A percentile compares a stretch with the other conserved stretches of the same genome.
Evolutionary conservation across 2,797 vertebrate species (phyloP).

Genomic region (Notolabrus celidotus): DNA sequence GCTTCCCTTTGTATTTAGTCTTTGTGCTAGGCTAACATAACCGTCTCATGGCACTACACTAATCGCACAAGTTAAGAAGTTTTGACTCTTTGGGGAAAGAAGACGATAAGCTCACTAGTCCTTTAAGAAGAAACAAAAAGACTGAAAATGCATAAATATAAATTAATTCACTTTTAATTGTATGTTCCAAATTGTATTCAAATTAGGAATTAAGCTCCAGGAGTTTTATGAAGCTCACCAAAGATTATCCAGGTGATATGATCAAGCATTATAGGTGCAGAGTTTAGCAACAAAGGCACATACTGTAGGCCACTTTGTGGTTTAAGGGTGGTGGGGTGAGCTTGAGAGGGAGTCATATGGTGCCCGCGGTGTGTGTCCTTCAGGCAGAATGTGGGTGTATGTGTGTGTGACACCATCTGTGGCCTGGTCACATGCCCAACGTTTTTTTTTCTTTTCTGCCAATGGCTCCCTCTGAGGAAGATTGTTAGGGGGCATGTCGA

Average conservation of each 20-base stretch:
- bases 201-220: neutral
- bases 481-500: slow-evolving; percentile 66
- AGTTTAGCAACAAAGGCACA: slow-evolving; percentile 18
- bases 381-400: slow-evolving; percentile 51
- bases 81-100: too few relatives aligned
- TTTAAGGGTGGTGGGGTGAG: slow-evolving; percentile 38
- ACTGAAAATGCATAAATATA: too few relatives aligned
- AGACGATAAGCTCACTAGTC: too few relatives aligned
- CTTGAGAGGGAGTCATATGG: slow-evolving; percentile 67
- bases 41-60: too few relatives aligned
- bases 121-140: too few relatives aligned
- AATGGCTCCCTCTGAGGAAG: slow-evolving; percentile 67
- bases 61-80: too few relatives aligned
- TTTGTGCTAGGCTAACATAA: too few relatives aligned
- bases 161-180: neutral
- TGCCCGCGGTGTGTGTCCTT: slow-evolving; percentile 64
- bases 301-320: slow-evolving; percentile 21
- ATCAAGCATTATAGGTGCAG: neutral
- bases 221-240: neutral
- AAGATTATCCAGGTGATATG: slow-evolving; percentile 11
- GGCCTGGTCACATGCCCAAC: slow-evolving; percentile 72
- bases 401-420: slow-evolving; percentile 73
- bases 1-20: too few relatives aligned
- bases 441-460: slow-evolving; percentile 37
- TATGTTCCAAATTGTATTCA: neutral